Conservation (phyloP, 2,888 invertebrate species). For the Mesochorus sp. region DNA sequence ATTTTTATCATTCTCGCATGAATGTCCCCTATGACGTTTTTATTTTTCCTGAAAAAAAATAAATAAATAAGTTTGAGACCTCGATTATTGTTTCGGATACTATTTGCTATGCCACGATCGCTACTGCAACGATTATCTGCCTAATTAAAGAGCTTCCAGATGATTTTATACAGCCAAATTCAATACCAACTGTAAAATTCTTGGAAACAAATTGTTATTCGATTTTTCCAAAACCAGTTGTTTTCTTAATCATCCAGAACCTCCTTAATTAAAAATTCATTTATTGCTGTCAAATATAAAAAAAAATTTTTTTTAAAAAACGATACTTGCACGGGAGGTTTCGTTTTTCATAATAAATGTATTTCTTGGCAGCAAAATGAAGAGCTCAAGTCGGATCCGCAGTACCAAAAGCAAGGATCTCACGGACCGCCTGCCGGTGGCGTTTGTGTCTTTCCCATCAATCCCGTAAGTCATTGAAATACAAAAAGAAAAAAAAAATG, state of each 20-base stretch:
- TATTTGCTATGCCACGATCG: neutral
- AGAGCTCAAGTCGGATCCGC: slow-evolving; percentile 89
- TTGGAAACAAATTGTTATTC: too few relatives aligned
- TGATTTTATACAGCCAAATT: too few relatives aligned
- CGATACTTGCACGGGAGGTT: neutral
- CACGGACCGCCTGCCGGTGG: slow-evolving; percentile 83
- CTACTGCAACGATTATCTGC: neutral
- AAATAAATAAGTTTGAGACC: too few relatives aligned
- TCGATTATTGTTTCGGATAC: too few relatives aligned
- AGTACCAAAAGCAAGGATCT: slow-evolving; percentile 85
- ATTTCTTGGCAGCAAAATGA: slow-evolving; percentile 85
- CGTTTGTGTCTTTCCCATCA: slow-evolving; percentile 83
- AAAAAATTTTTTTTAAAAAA: slow-evolving; percentile 5
- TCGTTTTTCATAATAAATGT: slow-evolving; percentile 61
- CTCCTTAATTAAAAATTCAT: too few relatives aligned
- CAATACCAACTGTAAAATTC: too few relatives aligned
- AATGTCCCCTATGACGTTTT: neutral
- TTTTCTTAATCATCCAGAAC: too few relatives aligned
- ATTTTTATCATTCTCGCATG: too few relatives aligned
- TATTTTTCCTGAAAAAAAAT: neutral
- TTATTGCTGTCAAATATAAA: neutral
- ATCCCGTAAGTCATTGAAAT: slow-evolving; percentile 77
- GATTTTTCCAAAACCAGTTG: too few relatives aligned
- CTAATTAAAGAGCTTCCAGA: too few relatives aligned
- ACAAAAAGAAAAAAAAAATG: slow-evolving; percentile 5